phyloP scores from a whole-genome alignment of 2,113 vertebrate genomes.

The Irena cyanogastra region DNA sequence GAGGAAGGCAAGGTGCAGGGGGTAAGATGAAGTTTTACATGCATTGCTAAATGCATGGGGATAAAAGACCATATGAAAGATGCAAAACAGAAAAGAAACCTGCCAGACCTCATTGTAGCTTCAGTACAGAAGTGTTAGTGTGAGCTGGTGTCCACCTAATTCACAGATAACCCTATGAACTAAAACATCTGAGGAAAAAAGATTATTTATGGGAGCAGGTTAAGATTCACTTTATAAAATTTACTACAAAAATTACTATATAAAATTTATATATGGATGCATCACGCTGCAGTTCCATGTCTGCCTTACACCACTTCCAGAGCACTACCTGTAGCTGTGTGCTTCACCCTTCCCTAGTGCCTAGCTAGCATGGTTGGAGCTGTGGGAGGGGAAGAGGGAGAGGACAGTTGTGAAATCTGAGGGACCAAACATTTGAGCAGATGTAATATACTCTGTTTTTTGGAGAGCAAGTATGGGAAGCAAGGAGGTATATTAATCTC shows the following conservation, averaged over 20 bases:
- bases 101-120: neutral
- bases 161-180: neutral
- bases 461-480: neutral
- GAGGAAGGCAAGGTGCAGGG: neutral
- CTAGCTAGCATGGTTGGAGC: neutral
- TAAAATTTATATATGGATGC: fast-evolving
- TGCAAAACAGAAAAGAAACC: neutral
- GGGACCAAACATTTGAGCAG: neutral
- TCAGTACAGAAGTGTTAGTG: neutral
- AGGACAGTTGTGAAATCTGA: neutral
- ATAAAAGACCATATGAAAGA: neutral
- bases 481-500: neutral
- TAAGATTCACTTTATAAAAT: too few species aligned
- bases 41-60: neutral
- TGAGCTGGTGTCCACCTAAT: neutral
- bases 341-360: neutral
- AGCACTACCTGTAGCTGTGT: neutral
- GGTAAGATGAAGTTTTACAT: neutral
- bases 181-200: neutral
- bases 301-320: neutral
- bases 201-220: neutral
- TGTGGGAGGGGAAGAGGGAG: neutral
- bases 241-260: too few species aligned
- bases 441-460: neutral
- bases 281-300: neutral